These are phyloP conservation scores for Arctia plantaginis DNA, from an alignment of 2,888 invertebrate species.

Conservation along the genomic window DNA sequence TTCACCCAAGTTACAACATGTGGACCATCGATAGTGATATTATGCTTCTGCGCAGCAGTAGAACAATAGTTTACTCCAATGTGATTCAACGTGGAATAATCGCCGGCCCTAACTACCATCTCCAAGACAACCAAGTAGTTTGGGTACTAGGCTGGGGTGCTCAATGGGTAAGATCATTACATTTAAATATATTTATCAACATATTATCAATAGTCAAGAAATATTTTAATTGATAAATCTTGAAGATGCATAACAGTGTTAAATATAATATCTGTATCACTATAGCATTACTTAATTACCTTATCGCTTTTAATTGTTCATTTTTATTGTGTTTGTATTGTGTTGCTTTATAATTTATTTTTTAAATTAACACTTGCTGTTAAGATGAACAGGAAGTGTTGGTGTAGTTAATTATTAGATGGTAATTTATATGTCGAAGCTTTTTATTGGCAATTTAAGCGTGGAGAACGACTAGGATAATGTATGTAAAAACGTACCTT, in stretches of 20 bases:
- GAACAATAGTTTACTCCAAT: conserved; percentile 30
- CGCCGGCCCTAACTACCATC: conserved; percentile 56
- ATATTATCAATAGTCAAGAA: background rate
- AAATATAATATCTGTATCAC: background rate
- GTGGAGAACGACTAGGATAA: background rate
- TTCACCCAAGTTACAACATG: conserved; percentile 50
- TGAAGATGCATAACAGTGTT: too few relatives aligned
- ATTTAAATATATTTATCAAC: background rate
- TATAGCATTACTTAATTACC: too few relatives aligned
- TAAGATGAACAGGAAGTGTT: too few relatives aligned
- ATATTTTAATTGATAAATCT: conserved; percentile 10
- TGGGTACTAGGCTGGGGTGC: conserved; percentile 9
- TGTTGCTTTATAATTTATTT: too few relatives aligned
- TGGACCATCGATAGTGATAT: conserved; percentile 24
- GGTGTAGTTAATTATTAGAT: too few relatives aligned
- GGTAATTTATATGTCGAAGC: too few relatives aligned
- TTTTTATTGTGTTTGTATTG: too few relatives aligned
- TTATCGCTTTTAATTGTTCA: too few relatives aligned
- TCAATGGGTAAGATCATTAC: conserved; percentile 5
- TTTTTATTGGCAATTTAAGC: too few relatives aligned
- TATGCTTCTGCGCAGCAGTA: background rate
- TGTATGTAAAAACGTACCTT: background rate
- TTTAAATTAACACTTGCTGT: too few relatives aligned
- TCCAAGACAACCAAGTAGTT: background rate
- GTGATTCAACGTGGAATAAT: conserved; percentile 42